phyloP scores from a whole-genome alignment of 2,888 invertebrate species.

The Mechanitis mazaeus region DNA sequence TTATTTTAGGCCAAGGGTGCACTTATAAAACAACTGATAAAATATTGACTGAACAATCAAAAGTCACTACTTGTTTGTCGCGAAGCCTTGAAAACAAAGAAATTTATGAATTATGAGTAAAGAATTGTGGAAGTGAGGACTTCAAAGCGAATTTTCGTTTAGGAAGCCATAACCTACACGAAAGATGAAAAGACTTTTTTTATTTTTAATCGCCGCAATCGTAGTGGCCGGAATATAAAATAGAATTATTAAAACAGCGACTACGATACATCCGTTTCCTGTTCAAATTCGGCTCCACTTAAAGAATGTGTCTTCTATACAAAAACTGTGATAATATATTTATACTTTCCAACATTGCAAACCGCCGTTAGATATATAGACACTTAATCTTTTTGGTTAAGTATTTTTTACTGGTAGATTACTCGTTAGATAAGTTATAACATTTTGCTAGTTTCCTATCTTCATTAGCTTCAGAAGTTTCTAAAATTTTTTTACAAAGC shows the following conservation, averaged over 20 bases:
- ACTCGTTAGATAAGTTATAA: too few relatives aligned
- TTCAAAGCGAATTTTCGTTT: slow-evolving; percentile 50
- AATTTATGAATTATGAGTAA: too few relatives aligned
- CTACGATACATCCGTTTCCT: slow-evolving; percentile 67
- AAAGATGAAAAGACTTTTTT: slow-evolving; percentile 61
- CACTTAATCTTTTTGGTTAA: too few relatives aligned
- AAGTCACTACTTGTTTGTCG: too few relatives aligned
- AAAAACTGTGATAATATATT: neutral
- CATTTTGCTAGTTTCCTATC: too few relatives aligned
- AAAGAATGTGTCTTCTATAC: neutral
- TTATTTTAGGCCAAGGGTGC: too few relatives aligned
- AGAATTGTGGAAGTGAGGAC: slow-evolving; percentile 25
- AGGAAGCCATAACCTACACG: slow-evolving; percentile 49
- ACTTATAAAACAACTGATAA: neutral
- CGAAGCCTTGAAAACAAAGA: too few relatives aligned
- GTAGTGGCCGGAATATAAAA: slow-evolving; percentile 58
- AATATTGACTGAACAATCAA: neutral
- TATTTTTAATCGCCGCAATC: slow-evolving; percentile 63
- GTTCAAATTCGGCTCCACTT: slow-evolving; percentile 40
- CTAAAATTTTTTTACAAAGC: too few relatives aligned
- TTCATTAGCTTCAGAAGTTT: too few relatives aligned
- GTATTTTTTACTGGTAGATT: too few relatives aligned
- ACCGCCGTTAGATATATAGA: too few relatives aligned
- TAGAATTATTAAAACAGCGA: slow-evolving; percentile 67
- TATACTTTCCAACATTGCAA: too few relatives aligned